Conservation (phyloP, 2,797 vertebrate species). For the Phaenicophaeus curvirostris region DNA sequence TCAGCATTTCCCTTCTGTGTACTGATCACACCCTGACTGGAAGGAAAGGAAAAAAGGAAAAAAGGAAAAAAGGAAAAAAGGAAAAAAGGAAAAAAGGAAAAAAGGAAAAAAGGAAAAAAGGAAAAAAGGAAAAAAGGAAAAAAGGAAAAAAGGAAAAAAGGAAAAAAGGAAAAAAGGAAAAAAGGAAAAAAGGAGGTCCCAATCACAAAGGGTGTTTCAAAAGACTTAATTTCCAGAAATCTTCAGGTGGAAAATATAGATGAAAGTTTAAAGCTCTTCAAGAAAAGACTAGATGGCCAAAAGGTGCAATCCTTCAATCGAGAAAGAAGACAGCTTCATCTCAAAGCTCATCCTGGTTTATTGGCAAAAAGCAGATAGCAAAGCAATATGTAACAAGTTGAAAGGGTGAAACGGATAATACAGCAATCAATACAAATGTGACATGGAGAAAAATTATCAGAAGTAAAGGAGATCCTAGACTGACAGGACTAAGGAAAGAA, state of each 20-base stretch:
- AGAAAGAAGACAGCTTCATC: conserved; percentile 41
- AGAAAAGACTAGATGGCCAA: conserved; percentile 21
- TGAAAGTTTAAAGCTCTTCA: conserved; percentile 9
- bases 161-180: no score
- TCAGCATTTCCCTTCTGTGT: neutral
- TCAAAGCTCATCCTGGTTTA: conserved; percentile 3
- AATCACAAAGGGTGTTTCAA: neutral
- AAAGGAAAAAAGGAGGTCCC: neutral
- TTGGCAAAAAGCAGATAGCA: conserved; percentile 17
- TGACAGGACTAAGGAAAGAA: neutral
- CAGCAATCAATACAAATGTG: conserved; percentile 33
- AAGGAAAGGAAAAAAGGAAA: no score
- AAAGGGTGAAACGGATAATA: conserved; percentile 14
- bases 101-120: no score
- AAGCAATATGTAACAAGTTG: conserved; percentile 32
- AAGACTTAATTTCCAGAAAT: conserved; percentile 8
- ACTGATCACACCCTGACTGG: neutral
- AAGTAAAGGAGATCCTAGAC: neutral
- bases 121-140: no score
- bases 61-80: no score
- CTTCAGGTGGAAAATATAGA: neutral
- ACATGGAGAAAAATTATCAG: conserved; percentile 15
- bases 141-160: no score
- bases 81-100: no score
- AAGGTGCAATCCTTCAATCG: conserved; percentile 27